Conservation (phyloP, 2,888 invertebrate species). For the Camponotus fellah region DNA sequence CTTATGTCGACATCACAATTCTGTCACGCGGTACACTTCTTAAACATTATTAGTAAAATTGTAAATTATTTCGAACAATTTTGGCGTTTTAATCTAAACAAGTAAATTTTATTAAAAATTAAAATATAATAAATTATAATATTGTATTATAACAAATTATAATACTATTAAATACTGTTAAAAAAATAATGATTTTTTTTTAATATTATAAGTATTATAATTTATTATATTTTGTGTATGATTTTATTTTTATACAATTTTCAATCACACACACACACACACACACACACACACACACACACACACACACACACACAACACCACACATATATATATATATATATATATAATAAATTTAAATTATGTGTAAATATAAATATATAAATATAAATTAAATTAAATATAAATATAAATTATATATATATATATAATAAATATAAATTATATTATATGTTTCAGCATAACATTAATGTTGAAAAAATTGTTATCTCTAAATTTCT, state of each 20-base stretch:
- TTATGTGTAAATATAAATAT: too few relatives aligned
- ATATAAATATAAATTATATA: too few relatives aligned
- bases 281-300: too few relatives aligned
- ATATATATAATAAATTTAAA: too few relatives aligned
- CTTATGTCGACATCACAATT: neutral
- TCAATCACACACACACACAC: too few relatives aligned
- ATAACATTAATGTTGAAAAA: conserved; percentile 56
- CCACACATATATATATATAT: too few relatives aligned
- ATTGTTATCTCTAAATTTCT: conserved; percentile 67
- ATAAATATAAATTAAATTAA: too few relatives aligned
- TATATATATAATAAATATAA: neutral
- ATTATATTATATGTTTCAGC: conserved; percentile 44
- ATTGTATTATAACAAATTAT: too few relatives aligned
- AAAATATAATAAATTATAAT: too few relatives aligned
- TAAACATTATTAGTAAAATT: neutral
- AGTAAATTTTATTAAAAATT: too few relatives aligned
- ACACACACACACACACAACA: too few relatives aligned
- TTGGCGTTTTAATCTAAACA: neutral
- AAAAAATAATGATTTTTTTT: neutral
- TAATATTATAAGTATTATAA: neutral
- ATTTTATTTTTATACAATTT: neutral
- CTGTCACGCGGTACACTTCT: neutral
- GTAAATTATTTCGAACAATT: neutral
- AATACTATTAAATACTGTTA: too few relatives aligned
- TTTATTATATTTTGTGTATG: neutral